Base-by-base conservation (phyloP, 2,113 vertebrate genomes). In the Cygnus buccinator region DNA sequence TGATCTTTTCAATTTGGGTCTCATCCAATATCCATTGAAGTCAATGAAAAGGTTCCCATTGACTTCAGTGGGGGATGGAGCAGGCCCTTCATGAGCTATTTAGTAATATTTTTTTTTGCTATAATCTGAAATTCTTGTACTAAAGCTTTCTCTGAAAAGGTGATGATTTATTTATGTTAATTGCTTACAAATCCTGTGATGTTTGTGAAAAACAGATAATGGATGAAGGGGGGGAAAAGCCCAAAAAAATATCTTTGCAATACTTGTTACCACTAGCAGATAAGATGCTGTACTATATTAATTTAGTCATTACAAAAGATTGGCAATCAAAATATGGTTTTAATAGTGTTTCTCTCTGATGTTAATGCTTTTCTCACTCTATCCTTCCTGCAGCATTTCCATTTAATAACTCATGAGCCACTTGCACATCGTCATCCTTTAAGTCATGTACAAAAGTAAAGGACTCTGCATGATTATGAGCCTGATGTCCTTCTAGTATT, bases 91-190 rank as follows among this genome's bases (percentile, higher is more conserved):
- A 28, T 71, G 73, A 92, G 76, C 43, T 90, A 52, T 88, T 90
- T 84, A 84, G 80, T 85, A 92, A 66, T 90, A 76, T 88, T 97
- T 97, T 96, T 94, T 87, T 94, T 87, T 48, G 65, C 92, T 79
- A 79, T 80, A 54, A 70, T 94, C 80, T 89, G 59, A 91, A 96
- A 93, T 95, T 93, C 76, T 92, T 95, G 58, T 78, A 79, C 58
- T 93, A 86, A 89, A 89, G 80, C 65, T 94, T 96, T 89, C 71
- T 94, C 73, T 91, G 92, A 91, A 87, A 94, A 96, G 91, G 89
- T 87, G 86, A 66, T 94, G 88, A 78, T 96, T 96, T 96, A 95
- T 96, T 95, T 96, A 92, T 93, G 84, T 89, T 97, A 95, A 96
- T 96, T 96, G 86, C 92, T 95, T 76, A 70, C 84, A 92, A 77